Conservation (phyloP, 2,113 vertebrate genomes). For the Psilopsiagon aymara region DNA sequence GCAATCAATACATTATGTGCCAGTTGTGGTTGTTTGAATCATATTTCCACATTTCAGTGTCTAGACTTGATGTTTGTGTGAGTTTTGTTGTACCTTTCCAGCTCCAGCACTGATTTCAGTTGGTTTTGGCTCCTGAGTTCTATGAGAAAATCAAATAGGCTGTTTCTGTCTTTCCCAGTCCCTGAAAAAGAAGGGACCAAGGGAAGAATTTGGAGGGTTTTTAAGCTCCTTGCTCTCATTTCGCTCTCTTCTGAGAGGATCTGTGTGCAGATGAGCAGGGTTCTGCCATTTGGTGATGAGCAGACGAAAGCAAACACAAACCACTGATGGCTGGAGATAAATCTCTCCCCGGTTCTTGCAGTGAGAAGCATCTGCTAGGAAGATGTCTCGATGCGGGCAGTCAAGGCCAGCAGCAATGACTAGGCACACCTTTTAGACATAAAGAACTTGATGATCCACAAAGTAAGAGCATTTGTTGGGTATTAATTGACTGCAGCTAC, state of each 20-base stretch:
- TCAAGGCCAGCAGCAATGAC: neutral
- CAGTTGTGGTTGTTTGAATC: conserved; percentile 65
- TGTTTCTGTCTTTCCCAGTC: conserved; percentile 12
- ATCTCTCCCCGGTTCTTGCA: neutral
- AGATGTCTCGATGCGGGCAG: no score
- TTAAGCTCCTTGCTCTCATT: neutral
- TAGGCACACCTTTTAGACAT: rapidly evolving
- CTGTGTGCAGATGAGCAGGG: neutral
- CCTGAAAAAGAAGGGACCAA: neutral
- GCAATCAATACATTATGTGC: conserved; percentile 17
- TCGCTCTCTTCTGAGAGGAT: neutral
- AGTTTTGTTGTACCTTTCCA: conserved; percentile 65
- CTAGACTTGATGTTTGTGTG: conserved; percentile 65
- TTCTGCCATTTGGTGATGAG: neutral
- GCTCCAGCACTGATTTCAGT: conserved; percentile 48
- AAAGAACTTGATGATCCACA: neutral
- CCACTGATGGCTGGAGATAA: neutral
- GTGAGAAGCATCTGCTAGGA: neutral
- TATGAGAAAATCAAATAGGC: conserved; percentile 28
- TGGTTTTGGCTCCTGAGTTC: conserved; percentile 58
- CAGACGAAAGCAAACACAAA: neutral
- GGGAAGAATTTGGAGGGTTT: neutral
- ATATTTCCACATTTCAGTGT: conserved; percentile 68
- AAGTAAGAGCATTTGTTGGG: neutral
- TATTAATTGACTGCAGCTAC: neutral